Percentiles rank a stretch among this genome's conserved stretches.
These are phyloP conservation scores for Drosophila sp. DNA, from an alignment of 1,140 invertebrate species.

Conservation along the genomic window DNA sequence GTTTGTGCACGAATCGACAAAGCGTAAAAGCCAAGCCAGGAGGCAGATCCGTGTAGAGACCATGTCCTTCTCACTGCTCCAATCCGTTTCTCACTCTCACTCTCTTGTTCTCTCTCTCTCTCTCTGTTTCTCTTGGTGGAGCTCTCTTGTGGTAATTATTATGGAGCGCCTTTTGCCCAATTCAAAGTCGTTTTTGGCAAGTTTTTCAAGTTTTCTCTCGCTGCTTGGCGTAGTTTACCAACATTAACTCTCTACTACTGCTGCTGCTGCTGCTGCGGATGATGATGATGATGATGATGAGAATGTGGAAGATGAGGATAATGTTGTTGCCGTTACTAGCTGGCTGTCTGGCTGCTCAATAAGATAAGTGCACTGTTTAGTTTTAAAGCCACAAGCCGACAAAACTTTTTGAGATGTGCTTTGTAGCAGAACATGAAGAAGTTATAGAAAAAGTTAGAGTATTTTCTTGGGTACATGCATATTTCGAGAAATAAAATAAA, in stretches of 20 bases:
- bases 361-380: slow-evolving; percentile 78
- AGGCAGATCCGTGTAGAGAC: slow-evolving; percentile 26
- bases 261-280: slow-evolving; percentile 40
- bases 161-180: slow-evolving; percentile 46
- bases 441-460: slow-evolving; percentile 41
- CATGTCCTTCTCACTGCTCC: slow-evolving; percentile 22
- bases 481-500: too few species aligned
- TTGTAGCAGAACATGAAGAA: slow-evolving; percentile 19
- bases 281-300: slow-evolving; percentile 23
- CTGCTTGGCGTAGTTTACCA: slow-evolving; percentile 64
- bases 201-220: slow-evolving; percentile 46
- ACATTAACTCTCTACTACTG: slow-evolving; percentile 26
- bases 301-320: slow-evolving; percentile 40
- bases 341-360: slow-evolving; percentile 49
- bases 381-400: slow-evolving; percentile 73
- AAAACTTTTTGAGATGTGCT: slow-evolving; percentile 56
- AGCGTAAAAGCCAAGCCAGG: slow-evolving; percentile 73
- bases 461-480: slow-evolving; percentile 15
- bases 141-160: slow-evolving; percentile 53
- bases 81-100: slow-evolving; percentile 11
- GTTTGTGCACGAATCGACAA: slow-evolving; percentile 71
- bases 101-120: too few species aligned
- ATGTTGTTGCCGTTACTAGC: slow-evolving; percentile 22
- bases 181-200: slow-evolving; percentile 64
- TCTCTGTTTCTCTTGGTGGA: slow-evolving; percentile 22